Evolutionary conservation across 2,888 invertebrate species (phyloP), one percentile per base, ranked within the genome.

Genomic region (Megamerina dolium): DNA sequence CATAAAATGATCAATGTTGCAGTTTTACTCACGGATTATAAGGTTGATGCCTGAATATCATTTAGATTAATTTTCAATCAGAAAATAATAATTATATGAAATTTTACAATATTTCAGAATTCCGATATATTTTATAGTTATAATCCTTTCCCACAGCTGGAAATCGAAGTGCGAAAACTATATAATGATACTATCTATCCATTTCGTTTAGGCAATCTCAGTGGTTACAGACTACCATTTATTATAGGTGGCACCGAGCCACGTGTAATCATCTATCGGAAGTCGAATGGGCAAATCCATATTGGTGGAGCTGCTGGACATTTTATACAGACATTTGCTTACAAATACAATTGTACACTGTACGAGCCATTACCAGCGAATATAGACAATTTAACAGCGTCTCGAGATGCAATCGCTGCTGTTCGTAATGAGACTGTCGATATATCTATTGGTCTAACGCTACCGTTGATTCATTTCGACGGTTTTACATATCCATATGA

Each of bases 401-500:
- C 59, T 0, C 47, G 41, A 17, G 53, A 59, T 1, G 43, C 64
- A 0, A 23, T 58, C 2, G 21, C 37, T 0, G 54, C 59, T 0
- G 66, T 64, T 1, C 45, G 45, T 4, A 63, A 63, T 38, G 50
- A 50, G 1, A 53, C 55, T 1, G 59, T 58, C 2, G 66, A 67
- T 1, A 50, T 66, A 4, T 62, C 65, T 1, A 43, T 58, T 13
- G 59, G 44, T 1, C 16, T 57, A 5, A 57, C 56, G 0, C 56
- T 50, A 31, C 55, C 59, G 0, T 13, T 35, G 0, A 41, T 55
- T 5, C 51, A 56, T 0, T 8, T 55, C 2, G 13, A 27, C 0
- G 55, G 57, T 1, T 59, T 41, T 5, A 49, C 56, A 0, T 66
- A 67, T 41, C 62, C 65, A 0, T 63, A 52, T n/a, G 64, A 66